Evolutionary conservation across 2,888 invertebrate species (phyloP).

Genomic region (Nymphalis polychloros): DNA sequence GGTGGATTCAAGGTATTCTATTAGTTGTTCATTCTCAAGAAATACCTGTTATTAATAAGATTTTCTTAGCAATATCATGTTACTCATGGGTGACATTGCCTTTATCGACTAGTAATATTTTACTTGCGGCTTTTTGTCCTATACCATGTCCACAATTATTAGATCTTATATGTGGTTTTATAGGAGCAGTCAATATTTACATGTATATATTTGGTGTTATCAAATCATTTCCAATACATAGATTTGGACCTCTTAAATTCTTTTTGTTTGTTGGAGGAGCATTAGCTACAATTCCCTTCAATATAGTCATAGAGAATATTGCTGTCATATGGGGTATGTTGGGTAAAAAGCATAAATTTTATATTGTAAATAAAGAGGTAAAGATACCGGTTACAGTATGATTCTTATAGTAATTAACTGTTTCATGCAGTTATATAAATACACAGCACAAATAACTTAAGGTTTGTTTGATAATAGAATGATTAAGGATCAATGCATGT

Average conservation of each 20-base stretch:
- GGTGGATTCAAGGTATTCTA: slow-evolving; percentile 96
- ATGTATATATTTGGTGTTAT: slow-evolving; percentile 99
- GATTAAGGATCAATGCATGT: slow-evolving; percentile 48
- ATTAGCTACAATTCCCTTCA: slow-evolving; percentile 94
- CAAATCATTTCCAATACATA: slow-evolving; percentile 95
- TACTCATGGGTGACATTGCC: slow-evolving; percentile 99
- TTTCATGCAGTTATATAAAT: slow-evolving; percentile 42
- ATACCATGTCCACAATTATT: slow-evolving; percentile 92
- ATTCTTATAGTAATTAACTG: slow-evolving; percentile 42
- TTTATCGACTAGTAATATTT: slow-evolving; percentile 93
- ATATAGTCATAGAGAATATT: slow-evolving; percentile 96
- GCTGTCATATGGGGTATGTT: slow-evolving; percentile 97
- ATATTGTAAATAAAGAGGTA: slow-evolving; percentile 96
- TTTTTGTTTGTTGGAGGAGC: slow-evolving; percentile 91
- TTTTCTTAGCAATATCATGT: slow-evolving; percentile 92
- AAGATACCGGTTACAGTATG: slow-evolving; percentile 85
- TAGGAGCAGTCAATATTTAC: slow-evolving; percentile 96
- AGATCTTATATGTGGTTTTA: slow-evolving; percentile 94
- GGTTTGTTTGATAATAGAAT: slow-evolving; percentile 34
- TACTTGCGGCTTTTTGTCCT: slow-evolving; percentile 92
- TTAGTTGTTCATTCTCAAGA: slow-evolving; percentile 93
- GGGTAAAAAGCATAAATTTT: slow-evolving; percentile 97
- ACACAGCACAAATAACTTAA: slow-evolving; percentile 65
- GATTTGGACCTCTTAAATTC: slow-evolving; percentile 91
- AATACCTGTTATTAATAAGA: slow-evolving; percentile 89